Base-by-base conservation (phyloP, 2,797 vertebrate species). In the Premnoplex brunnescens region DNA sequence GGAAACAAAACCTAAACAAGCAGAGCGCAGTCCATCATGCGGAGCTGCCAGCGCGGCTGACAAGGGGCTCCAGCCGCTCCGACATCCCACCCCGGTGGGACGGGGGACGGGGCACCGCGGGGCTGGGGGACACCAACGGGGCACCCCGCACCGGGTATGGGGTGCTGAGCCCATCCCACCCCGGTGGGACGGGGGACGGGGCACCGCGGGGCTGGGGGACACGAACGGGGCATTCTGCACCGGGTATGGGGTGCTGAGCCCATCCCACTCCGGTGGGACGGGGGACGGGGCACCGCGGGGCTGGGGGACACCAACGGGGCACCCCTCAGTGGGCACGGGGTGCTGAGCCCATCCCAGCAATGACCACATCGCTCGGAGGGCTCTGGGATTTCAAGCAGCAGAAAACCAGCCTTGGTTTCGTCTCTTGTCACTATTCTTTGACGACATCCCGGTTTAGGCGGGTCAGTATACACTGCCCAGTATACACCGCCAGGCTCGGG, bases 1-100 rank as follows among this genome's bases (percentile, higher is more conserved):
- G 85, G 95, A 97, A 97, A 98, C 97, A 98, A 97, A 97, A 95
- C 92, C 95, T 83, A 92, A 95, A 96, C 95, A 96, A 94, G 97
- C 78, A 49, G 93, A 95, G 91, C 74, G 88, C 95, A 96, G 97
- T 96, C 96, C 97, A 97, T 97, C 97, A 97, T 5, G 78, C 19
- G 15, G 94, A 85, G 89, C 90, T 91, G 93, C 82, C 89, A 85
- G 85, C 48, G 11, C 56, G 87, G 91, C 51, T 73, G 88, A 96
- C 92, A 87, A 94, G 37, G 10, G 62, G 54, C 93, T 85, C 94
- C 92, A 79, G 88, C 64, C 37, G 90, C 85, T 81, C n/a, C 63
- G 64, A 97, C 85, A 89, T 85, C 96, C 60, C 69, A 12, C 28
- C 77, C 55, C 49, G 59, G 63, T 14, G 26, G 81, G 93, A 48